Percentiles rank a stretch among this genome's conserved stretches.
phyloP scores from a whole-genome alignment of 2,797 vertebrate genomes.

The Darevskia mixta region DNA sequence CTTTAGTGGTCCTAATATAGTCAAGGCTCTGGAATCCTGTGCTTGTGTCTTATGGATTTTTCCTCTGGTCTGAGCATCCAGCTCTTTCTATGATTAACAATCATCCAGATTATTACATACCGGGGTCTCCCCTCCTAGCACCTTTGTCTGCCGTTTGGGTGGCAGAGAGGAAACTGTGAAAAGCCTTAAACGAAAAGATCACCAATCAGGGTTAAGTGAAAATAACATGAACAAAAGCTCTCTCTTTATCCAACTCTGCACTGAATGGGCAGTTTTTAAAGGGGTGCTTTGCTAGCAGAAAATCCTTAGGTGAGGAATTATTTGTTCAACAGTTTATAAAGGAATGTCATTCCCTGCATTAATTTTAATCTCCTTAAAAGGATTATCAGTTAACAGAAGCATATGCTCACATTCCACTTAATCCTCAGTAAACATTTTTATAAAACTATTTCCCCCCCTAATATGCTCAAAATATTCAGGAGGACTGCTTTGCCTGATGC shows the following conservation, averaged over 20 bases:
- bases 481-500: not conserved
- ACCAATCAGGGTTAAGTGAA: constrained; percentile 7
- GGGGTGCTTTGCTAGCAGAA: not conserved
- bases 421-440: constrained; percentile 18
- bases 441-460: not conserved
- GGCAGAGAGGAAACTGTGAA: constrained; percentile 6
- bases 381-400: constrained; percentile 38
- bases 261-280: not conserved
- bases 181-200: not conserved
- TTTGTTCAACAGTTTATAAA: not conserved
- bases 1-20: not conserved
- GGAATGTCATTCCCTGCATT: not conserved
- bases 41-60: constrained; percentile 5
- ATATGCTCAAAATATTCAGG: not conserved
- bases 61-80: not conserved
- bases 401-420: not conserved
- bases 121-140: not conserved
- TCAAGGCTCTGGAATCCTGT: not conserved
- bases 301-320: not conserved
- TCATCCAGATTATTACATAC: not conserved
- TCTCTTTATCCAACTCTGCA: not conserved
- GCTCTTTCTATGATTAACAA: not conserved
- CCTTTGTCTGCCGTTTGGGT: not conserved
- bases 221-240: not conserved
- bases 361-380: constrained; percentile 21